These are phyloP conservation scores for Drosophila paramelanica DNA, from an alignment of 2,888 invertebrate genomes.

Conservation along the genomic window DNA sequence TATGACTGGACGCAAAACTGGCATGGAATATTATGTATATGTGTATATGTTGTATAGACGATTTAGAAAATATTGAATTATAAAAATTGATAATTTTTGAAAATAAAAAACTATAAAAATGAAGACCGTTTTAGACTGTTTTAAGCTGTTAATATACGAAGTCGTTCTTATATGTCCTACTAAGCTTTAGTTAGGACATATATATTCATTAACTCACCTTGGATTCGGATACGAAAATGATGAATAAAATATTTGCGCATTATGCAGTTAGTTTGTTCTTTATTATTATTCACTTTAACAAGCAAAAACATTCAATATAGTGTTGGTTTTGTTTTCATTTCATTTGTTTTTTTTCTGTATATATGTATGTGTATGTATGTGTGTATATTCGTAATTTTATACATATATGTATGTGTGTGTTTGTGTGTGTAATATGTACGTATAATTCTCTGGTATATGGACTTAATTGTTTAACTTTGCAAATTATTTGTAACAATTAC, in stretches of 20 bases:
- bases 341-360: constrained; percentile 25
- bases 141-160: too few relatives aligned
- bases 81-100: too few relatives aligned
- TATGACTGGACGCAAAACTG: too few relatives aligned
- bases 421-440: constrained; percentile 34
- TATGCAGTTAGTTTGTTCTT: constrained; percentile 54
- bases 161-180: too few relatives aligned
- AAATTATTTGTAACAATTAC: constrained; percentile 77
- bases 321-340: constrained; percentile 42
- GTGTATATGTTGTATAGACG: too few relatives aligned
- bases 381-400: constrained; percentile 12
- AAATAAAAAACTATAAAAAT: too few relatives aligned
- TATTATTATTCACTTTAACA: constrained; percentile 75
- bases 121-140: too few relatives aligned
- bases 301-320: constrained; percentile 82
- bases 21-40: too few relatives aligned
- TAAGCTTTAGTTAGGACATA: too few relatives aligned
- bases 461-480: constrained; percentile 68
- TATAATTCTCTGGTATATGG: constrained; percentile 49
- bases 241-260: constrained; percentile 2
- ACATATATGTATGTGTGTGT: constrained; percentile 24
- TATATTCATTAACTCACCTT: too few relatives aligned
- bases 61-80: too few relatives aligned
- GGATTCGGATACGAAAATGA: background rate
- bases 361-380: constrained; percentile 29